Base-by-base conservation (phyloP, 2,797 vertebrate species). In the Smutsia temminckii region DNA sequence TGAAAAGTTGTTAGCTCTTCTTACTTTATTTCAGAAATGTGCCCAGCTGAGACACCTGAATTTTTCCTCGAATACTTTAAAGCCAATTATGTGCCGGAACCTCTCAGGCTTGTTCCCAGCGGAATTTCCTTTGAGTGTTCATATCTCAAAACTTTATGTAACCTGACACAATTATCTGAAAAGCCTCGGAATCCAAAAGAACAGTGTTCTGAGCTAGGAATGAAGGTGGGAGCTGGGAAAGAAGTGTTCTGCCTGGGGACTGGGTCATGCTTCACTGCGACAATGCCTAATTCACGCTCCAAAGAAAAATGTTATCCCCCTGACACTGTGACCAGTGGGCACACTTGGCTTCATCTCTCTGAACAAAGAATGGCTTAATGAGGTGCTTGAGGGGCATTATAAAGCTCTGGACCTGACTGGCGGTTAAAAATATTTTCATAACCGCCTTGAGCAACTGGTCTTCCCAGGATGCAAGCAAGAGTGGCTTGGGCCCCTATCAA, bases 121-220 rank as follows among this genome's bases (percentile, higher is more conserved):
- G 46, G 91, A 93, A 95, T 95, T 96, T 97, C 79, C 86, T 95
- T 95, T 95, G 97, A 97, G 77, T 51, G 55, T 69, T 94, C 94
- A 10, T 80, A 91, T 95, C 96, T 89, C 27, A 32, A 77, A 93
- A 89, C 92, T 89, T 95, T 96, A 96, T 87, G 83, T 95, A 97
- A 97, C 94, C 94, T 79, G 79, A 97, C 94, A 95, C 96, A 95
- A 80, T 97, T 95, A 95, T 94, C 95, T 93, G 75, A 78, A 96
- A 97, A 96, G 85, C 53, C 94, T 95, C 7, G 1, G 75, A 84
- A 85, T 95, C 89, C 90, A 75, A 94, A 94, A 94, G 85, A 85
- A 71, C 51, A 85, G 80, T 37, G 63, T 90, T 95, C 85, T 95
- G 91, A 94, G 80, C 80, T 64, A 80, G 74, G 91, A 92, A 94